These are phyloP conservation scores for Pholis gunnellus DNA, from an alignment of 2,113 vertebrate genomes.

Conservation along the genomic window DNA sequence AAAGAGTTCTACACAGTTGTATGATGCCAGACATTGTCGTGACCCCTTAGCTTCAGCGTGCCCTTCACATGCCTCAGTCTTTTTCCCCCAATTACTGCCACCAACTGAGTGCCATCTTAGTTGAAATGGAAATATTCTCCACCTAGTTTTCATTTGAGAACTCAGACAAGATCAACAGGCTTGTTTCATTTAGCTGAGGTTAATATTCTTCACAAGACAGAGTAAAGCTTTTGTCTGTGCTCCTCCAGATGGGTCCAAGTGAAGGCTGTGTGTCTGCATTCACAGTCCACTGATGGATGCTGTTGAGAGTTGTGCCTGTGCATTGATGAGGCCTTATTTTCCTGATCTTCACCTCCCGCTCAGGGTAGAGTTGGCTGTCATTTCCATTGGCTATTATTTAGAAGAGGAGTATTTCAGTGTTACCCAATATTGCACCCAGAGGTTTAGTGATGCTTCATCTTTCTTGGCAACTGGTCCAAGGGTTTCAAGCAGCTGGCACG, in stretches of 20 bases:
- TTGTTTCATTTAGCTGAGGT: neutral
- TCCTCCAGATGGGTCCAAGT: constrained; percentile 33
- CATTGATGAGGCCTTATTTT: constrained; percentile 51
- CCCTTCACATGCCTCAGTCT: neutral
- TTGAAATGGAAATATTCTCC: neutral
- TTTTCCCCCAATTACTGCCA: neutral
- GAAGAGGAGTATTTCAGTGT: neutral
- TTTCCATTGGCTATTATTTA: constrained; percentile 18
- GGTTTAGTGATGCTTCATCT: neutral
- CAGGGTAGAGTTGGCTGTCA: neutral
- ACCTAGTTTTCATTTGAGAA: neutral
- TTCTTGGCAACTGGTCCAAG: neutral
- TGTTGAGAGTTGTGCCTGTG: constrained; percentile 35
- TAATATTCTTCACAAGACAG: neutral
- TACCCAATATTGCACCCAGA: neutral
- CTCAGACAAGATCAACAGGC: neutral
- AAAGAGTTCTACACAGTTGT: neutral
- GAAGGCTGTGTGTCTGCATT: constrained; percentile 22
- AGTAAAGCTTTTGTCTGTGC: neutral
- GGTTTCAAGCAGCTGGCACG: neutral
- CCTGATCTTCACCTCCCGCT: neutral
- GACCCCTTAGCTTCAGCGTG: neutral
- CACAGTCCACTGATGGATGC: neutral
- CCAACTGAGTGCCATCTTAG: neutral
- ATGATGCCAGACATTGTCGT: neutral